Evolutionary conservation across 1,140 invertebrate species (phyloP), one percentile per base, ranked within the genome.

Genomic region (Samia ricini): DNA sequence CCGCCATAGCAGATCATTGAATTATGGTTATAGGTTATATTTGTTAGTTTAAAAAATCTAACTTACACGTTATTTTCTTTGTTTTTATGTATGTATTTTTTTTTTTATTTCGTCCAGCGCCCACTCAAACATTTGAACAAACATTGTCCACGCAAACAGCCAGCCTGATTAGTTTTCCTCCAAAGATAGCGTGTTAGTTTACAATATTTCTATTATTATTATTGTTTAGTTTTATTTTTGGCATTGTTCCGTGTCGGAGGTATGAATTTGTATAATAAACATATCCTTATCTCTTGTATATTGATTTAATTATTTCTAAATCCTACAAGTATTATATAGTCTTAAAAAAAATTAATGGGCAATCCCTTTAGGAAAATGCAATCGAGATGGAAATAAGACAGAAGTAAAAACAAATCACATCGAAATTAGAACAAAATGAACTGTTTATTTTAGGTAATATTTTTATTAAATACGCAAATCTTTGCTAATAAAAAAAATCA

Each of bases 251-350:
- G 74, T 70, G 81, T 68, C 74, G 65, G 72, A 79, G 73, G 77
- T 83, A 83, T 85, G 79, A 85, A 83, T 85, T 83, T 86, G 81
- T 89, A 76, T 87, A 89, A 87, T 89, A 89, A 89, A 89, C 86
- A 89, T 87, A 89, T 87, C 86, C 77, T 83, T 86, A 85, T 86
- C 80, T 80, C 82, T 72, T 76, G 71, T 77, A 61, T 19, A 60
- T 67, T 76, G 63, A 76, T 83, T 81, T 75, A 59, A 19, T 59
- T 59, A 23, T 21, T 21, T 57, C 6, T 15, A 12, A 15, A 36
- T 42, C 33, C 33, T n/a, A n/a, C n/a, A n/a, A n/a, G n/a, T n/a
- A n/a, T n/a, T n/a, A n/a, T n/a, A n/a, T n/a, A n/a, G n/a, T n/a
- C n/a, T n/a, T n/a, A 12, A 52, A 7, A 52, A 0, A 52, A 15